Conservation (phyloP, 2,888 invertebrate species). For the Thera britannica region DNA sequence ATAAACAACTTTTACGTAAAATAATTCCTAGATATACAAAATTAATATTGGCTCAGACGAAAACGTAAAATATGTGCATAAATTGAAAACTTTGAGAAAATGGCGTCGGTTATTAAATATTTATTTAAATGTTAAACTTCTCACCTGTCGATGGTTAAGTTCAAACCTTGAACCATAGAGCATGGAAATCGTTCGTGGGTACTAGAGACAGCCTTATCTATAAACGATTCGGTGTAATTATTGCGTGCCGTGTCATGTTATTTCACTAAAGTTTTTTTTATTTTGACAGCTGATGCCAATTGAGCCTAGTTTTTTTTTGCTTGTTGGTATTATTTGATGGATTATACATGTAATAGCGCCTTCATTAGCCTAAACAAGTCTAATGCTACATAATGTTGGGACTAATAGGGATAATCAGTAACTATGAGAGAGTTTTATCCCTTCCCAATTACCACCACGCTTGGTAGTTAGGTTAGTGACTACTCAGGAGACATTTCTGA, state of each 20-base stretch:
- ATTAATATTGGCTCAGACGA: too few species aligned
- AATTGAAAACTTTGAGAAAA: slow-evolving; percentile 17
- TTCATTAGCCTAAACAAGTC: too few species aligned
- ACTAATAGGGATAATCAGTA: too few species aligned
- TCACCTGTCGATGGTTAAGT: slow-evolving; percentile 29
- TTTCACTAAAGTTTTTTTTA: background rate
- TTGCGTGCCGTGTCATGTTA: background rate
- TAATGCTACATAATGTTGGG: too few species aligned
- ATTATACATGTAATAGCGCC: too few species aligned
- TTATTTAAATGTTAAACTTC: slow-evolving; percentile 16
- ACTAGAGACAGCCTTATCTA: slow-evolving; percentile 1
- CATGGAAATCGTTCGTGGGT: slow-evolving; percentile 3
- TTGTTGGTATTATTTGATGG: background rate
- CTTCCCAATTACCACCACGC: too few species aligned
- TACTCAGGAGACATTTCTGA: too few species aligned
- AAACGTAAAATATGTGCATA: slow-evolving; percentile 17
- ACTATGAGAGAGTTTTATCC: too few species aligned
- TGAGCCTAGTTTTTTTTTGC: background rate
- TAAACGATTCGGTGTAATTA: slow-evolving; percentile 2
- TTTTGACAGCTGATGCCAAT: background rate
- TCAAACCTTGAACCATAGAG: slow-evolving; percentile 14
- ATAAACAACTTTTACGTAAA: too few species aligned
- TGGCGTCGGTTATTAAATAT: slow-evolving; percentile 9
- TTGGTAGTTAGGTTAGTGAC: too few species aligned
- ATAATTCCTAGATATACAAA: too few species aligned